Conservation (phyloP, 2,113 vertebrate species). For the Enhydra lutris region DNA sequence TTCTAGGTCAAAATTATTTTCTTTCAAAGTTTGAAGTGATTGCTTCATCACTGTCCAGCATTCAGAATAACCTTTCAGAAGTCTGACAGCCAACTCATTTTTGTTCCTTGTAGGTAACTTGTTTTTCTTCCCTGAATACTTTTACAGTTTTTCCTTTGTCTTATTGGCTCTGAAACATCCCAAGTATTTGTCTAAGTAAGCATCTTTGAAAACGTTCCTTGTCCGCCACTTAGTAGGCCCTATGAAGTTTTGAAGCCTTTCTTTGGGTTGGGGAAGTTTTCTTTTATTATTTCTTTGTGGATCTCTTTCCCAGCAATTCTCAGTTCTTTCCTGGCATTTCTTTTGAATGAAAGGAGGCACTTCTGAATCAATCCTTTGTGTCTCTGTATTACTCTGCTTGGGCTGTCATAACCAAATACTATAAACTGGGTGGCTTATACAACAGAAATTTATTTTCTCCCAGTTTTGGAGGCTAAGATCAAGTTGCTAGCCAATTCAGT, state of each 20-base stretch:
- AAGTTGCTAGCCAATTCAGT: neutral
- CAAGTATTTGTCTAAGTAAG: neutral
- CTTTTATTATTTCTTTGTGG: neutral
- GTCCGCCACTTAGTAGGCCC: neutral
- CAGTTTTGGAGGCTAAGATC: neutral
- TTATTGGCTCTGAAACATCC: neutral
- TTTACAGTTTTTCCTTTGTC: neutral
- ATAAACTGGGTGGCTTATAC: neutral
- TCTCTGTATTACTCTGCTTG: neutral
- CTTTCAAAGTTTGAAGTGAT: constrained; percentile 6
- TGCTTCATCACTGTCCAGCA: neutral
- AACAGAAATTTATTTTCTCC: constrained; percentile 30
- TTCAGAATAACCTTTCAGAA: neutral
- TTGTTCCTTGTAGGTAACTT: neutral
- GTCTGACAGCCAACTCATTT: constrained; percentile 14
- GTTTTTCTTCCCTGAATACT: neutral
- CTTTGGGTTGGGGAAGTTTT: neutral
- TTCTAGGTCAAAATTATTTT: constrained; percentile 21
- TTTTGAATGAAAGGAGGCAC: neutral
- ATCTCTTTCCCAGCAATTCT: neutral
- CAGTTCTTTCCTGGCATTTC: neutral
- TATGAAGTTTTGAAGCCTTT: neutral
- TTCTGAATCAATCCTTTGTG: neutral
- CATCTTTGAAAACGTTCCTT: constrained; percentile 15
- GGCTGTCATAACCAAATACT: neutral